Base-by-base conservation (phyloP, 1,140 invertebrate species). In the Drosophila tani region DNA sequence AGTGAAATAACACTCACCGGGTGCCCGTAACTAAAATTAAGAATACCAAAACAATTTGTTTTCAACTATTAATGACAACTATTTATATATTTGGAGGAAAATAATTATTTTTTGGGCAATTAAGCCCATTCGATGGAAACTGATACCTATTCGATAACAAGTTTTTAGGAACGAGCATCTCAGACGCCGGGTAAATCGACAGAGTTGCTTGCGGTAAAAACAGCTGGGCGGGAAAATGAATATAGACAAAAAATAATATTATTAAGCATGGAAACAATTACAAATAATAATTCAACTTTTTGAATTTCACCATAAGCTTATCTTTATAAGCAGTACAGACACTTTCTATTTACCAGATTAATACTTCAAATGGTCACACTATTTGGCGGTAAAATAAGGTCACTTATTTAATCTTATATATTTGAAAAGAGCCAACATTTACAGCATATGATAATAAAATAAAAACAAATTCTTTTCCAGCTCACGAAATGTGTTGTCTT, bases 61-160 rank as follows among this genome's bases (percentile, higher is more conserved):
- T 11, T 0, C 19, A 0, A 17, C 1, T 21, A 1, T 7, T 17
- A 9, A 17, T 2, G 7, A 8, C 0, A 3, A n/a, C 6, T n/a
- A 0, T 6, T 24, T 5, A 11, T 11, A 24, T 24, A 40, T 41
- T 6, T 3, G 5, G 11, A 0, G 5, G 2, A 11, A 56, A 56
- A 40, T n/a, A 1, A 11, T 21, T 2, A 21, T 38, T 12, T 21
- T 2, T 38, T 3, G 7, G 32, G 3, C 2, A 40, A 40, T 21
- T 5, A 6, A 5, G 2, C 14, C 8, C 2, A 56, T 40, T 24
- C 35, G 35, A 24, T 56, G 4, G 17, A 4, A 21, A 40, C 2
- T 11, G 11, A 47, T 35, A 7, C 14, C 1, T 21, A 21, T 19
- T 62, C 45, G 58, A 53, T 62, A 35, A 1, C 47, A 24, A 1